These are phyloP conservation scores for Casuarius casuarius DNA, from an alignment of 2,113 vertebrate species.

Conservation along the genomic window DNA sequence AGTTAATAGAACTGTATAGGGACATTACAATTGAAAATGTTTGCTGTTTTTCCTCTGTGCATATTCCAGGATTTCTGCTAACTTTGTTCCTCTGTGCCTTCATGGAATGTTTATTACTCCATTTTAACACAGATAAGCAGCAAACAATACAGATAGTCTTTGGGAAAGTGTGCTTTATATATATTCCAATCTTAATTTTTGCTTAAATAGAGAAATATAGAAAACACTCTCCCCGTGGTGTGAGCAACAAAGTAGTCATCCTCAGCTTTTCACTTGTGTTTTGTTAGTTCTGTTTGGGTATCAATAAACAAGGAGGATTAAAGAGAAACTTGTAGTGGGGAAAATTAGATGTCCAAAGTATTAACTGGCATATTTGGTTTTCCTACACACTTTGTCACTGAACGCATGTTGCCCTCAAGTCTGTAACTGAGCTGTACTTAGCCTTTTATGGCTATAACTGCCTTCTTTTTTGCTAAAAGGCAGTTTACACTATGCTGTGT, in stretches of 20 bases:
- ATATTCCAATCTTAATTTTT: slow-evolving; percentile 51
- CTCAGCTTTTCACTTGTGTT: slow-evolving; percentile 75
- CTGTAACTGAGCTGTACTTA: slow-evolving; percentile 83
- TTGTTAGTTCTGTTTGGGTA: slow-evolving; percentile 3
- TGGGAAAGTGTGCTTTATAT: background rate
- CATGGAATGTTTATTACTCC: background rate
- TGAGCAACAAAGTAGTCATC: background rate
- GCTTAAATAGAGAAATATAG: background rate
- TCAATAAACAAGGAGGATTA: slow-evolving; percentile 19
- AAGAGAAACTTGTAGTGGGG: slow-evolving; percentile 19
- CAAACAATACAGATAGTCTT: background rate
- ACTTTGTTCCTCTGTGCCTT: background rate
- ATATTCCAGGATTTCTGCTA: slow-evolving; percentile 59
- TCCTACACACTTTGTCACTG: slow-evolving; percentile 71
- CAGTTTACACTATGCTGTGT: background rate
- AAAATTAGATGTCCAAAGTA: slow-evolving; percentile 43
- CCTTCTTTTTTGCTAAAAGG: slow-evolving; percentile 50
- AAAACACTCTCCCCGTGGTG: background rate
- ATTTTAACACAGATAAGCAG: background rate
- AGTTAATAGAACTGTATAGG: slow-evolving; percentile 69
- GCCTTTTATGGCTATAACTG: slow-evolving; percentile 71
- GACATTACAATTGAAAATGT: background rate
- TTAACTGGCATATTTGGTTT: slow-evolving; percentile 56
- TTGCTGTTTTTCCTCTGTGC: background rate
- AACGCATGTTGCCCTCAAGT: slow-evolving; percentile 80